phyloP scores from a whole-genome alignment of 2,797 vertebrate species.

The Sphenopsis melanotis region DNA sequence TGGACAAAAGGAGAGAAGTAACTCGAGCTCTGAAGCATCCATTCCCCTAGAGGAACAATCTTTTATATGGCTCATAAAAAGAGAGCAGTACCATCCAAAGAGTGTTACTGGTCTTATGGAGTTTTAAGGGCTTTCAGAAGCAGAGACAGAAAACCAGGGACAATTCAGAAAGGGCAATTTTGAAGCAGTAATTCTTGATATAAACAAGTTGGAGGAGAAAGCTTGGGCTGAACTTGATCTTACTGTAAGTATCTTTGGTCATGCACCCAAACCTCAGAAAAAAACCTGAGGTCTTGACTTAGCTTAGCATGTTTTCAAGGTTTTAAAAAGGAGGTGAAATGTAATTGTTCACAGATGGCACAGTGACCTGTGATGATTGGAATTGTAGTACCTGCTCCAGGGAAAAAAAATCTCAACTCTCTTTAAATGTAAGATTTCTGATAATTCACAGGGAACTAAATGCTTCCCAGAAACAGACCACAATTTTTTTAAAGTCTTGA shows the following conservation, averaged over 20 bases:
- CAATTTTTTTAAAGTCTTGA: background rate
- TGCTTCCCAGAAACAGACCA: background rate
- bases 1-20: background rate
- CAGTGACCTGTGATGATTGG: background rate
- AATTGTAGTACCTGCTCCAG: background rate
- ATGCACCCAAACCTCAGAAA: background rate
- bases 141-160: background rate
- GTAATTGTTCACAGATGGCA: background rate
- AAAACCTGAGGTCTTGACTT: fast-evolving
- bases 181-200: background rate
- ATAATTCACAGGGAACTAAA: background rate
- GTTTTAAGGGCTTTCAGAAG: background rate
- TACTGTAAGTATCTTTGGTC: background rate
- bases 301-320: background rate
- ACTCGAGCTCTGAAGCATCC: background rate
- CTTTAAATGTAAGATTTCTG: background rate
- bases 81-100: background rate
- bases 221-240: background rate
- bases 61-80: background rate
- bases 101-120: background rate
- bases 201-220: background rate
- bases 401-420: background rate
- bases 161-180: background rate
- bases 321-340: background rate
- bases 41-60: background rate